Evolutionary conservation across 2,888 invertebrate genomes (phyloP).

Genomic region (Xestoiulus laeticollis): DNA sequence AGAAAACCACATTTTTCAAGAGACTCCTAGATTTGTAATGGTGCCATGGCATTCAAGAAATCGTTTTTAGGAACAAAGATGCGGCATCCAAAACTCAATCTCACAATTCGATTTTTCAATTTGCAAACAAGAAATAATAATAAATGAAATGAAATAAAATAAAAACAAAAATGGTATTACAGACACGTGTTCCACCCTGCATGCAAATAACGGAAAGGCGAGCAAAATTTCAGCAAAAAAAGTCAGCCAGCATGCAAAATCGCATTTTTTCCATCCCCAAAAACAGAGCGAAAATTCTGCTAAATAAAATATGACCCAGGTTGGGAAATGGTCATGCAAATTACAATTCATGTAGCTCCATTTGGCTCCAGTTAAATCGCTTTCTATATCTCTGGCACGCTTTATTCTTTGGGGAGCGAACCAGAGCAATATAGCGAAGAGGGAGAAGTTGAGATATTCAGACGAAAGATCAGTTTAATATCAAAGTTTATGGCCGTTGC

Average conservation of each 20-base stretch:
- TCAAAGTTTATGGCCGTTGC: constrained; percentile 10
- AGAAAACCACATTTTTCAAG: not conserved
- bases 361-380: constrained; percentile 20
- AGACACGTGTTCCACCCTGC: not conserved
- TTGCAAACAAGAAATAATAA: not conserved
- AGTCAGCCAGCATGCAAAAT: too few species aligned
- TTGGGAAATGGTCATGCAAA: constrained; percentile 7
- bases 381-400: constrained; percentile 17
- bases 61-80: not conserved
- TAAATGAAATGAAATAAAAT: not conserved
- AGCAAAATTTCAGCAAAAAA: not conserved
- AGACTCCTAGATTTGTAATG: not conserved
- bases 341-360: constrained; percentile 26
- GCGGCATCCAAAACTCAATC: not conserved
- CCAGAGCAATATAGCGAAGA: not conserved
- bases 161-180: not conserved
- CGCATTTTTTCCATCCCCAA: not conserved
- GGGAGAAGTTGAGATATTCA: constrained; percentile 36
- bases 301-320: not conserved
- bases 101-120: not conserved
- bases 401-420: not conserved
- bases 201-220: not conserved
- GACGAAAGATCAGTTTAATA: constrained; percentile 46
- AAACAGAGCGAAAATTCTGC: not conserved
- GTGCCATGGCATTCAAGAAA: not conserved